Conservation (phyloP, 2,113 vertebrate species). For the Zosterops lateralis region DNA sequence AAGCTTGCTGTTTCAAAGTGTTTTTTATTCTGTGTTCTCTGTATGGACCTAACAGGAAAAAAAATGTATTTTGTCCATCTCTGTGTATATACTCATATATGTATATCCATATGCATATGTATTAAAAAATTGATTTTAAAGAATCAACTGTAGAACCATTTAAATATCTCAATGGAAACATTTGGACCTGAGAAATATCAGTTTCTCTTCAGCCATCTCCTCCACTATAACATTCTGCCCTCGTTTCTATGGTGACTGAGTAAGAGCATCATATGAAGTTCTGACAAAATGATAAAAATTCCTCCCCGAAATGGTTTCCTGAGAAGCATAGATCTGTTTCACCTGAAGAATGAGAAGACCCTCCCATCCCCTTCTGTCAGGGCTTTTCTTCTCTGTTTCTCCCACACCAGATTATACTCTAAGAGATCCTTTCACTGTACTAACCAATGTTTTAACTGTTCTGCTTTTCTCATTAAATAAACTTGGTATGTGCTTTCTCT, state of each 20-base stretch:
- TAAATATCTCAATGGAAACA: neutral
- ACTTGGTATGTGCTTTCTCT: slow-evolving; percentile 8
- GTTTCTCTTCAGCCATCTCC: neutral
- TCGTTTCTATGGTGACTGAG: neutral
- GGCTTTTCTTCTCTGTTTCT: neutral
- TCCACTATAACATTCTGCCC: neutral
- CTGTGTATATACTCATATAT: neutral
- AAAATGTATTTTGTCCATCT: neutral
- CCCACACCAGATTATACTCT: neutral
- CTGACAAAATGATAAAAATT: neutral
- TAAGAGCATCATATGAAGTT: neutral
- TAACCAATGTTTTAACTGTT: neutral
- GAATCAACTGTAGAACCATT: neutral
- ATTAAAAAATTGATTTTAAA: neutral
- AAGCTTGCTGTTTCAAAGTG: neutral
- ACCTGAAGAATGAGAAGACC: neutral
- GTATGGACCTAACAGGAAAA: neutral
- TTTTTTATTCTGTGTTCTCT: neutral
- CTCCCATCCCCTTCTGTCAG: accelerated
- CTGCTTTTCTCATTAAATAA: slow-evolving; percentile 27
- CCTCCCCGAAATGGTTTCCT: neutral
- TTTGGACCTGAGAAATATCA: neutral
- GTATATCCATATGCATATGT: accelerated
- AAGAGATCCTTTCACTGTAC: neutral
- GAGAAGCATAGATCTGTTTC: neutral